A percentile compares a stretch with the other conserved stretches of the same genome.
Evolutionary conservation across 1,140 invertebrate species (phyloP).

Genomic region (Aphaenogaster rudis): DNA sequence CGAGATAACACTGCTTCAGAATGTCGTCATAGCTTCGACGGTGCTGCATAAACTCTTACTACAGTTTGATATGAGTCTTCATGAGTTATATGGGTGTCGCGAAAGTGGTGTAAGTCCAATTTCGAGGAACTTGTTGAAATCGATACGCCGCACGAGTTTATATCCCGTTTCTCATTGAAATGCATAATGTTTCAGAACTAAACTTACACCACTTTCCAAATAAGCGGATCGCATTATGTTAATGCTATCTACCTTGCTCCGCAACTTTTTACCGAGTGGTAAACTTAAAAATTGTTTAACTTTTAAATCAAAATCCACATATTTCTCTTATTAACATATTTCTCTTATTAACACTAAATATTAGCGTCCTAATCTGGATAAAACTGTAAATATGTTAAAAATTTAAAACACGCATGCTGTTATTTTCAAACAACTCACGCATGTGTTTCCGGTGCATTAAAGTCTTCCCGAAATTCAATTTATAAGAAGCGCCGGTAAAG

Average conservation of each 20-base stretch:
- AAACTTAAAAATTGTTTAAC: not conserved
- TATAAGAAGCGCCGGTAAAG: slow-evolving; percentile 56
- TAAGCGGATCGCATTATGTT: slow-evolving; percentile 48
- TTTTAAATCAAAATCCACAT: slow-evolving; percentile 7
- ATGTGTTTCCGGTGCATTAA: slow-evolving; percentile 26
- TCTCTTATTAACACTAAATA: not conserved
- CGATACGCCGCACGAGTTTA: slow-evolving; percentile 38
- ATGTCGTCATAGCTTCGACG: slow-evolving; percentile 10
- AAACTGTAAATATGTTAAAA: not conserved
- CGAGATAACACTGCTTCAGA: not conserved
- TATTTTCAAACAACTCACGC: not conserved
- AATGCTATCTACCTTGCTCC: not conserved
- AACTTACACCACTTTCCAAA: slow-evolving; percentile 50
- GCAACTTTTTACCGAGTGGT: not conserved
- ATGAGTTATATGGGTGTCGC: slow-evolving; percentile 10
- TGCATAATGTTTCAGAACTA: slow-evolving; percentile 55
- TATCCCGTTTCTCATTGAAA: slow-evolving; percentile 51
- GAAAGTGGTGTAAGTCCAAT: slow-evolving; percentile 36
- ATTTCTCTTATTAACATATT: not conserved
- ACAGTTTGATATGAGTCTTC: slow-evolving; percentile 22
- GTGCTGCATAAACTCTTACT: slow-evolving; percentile 25
- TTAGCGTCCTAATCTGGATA: not conserved
- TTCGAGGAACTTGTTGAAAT: slow-evolving; percentile 46
- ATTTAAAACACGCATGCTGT: not conserved
- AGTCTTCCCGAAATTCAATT: slow-evolving; percentile 47